Conservation (phyloP, 2,797 vertebrate genomes). For the Xenentodon cancila region DNA sequence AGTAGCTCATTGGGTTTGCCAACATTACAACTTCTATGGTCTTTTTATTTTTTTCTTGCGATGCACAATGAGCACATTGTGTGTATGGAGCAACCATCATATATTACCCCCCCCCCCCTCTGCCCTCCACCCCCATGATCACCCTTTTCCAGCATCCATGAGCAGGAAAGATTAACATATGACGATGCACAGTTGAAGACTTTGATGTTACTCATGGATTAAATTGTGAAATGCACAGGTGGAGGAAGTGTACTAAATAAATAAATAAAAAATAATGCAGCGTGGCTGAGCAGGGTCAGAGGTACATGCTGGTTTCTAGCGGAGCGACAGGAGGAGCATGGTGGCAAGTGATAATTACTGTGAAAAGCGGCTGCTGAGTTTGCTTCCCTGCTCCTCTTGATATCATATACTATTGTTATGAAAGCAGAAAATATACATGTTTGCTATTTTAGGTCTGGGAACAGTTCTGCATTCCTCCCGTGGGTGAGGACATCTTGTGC, state of each 20-base stretch:
- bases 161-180: slow-evolving; percentile 39
- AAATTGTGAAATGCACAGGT: slow-evolving; percentile 39
- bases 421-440: slow-evolving; percentile 51
- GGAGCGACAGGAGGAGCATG: slow-evolving; percentile 53
- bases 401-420: slow-evolving; percentile 64
- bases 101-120: slow-evolving; percentile 32
- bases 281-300: slow-evolving; percentile 55
- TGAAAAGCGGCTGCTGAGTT: slow-evolving; percentile 79
- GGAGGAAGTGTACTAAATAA: slow-evolving; percentile 56
- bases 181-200: slow-evolving; percentile 30
- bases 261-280: slow-evolving; percentile 23
- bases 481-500: slow-evolving; percentile 40
- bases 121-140: too few species aligned
- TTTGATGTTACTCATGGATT: slow-evolving; percentile 51
- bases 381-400: slow-evolving; percentile 69
- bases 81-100: slow-evolving; percentile 42
- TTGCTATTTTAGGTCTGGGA: slow-evolving; percentile 54
- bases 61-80: slow-evolving; percentile 81
- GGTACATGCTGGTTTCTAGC: slow-evolving; percentile 51
- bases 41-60: slow-evolving; percentile 35
- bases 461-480: slow-evolving; percentile 24
- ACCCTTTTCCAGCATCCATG: slow-evolving; percentile 16
- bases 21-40: slow-evolving; percentile 69
- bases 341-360: slow-evolving; percentile 80
- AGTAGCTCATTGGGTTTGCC: slow-evolving; percentile 66